phyloP scores from a whole-genome alignment of 2,888 invertebrate species.

The Orthosia cruda region DNA sequence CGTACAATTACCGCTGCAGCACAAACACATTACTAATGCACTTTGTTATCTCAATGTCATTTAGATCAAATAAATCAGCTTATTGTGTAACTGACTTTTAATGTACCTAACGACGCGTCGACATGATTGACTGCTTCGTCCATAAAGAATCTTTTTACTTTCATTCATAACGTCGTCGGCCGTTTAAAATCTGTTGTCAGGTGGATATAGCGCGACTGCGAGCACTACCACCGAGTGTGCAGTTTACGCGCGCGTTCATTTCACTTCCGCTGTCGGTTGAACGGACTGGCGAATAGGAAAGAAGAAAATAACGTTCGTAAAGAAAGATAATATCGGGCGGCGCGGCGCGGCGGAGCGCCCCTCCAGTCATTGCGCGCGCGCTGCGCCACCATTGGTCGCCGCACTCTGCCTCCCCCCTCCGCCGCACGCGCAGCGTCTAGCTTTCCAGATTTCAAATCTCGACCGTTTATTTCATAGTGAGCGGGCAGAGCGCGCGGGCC shows the following conservation, averaged over 20 bases:
- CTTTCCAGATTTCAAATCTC: slow-evolving; percentile 91
- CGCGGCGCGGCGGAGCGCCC: slow-evolving; percentile 81
- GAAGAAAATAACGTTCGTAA: slow-evolving; percentile 90
- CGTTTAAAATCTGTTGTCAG: slow-evolving; percentile 69
- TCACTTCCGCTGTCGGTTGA: slow-evolving; percentile 91
- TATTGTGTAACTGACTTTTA: slow-evolving; percentile 52
- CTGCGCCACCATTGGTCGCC: slow-evolving; percentile 81
- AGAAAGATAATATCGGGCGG: slow-evolving; percentile 89
- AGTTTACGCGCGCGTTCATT: slow-evolving; percentile 89
- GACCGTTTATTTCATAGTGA: slow-evolving; percentile 91
- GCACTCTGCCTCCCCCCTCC: slow-evolving; percentile 76
- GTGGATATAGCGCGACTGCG: slow-evolving; percentile 60
- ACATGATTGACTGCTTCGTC: slow-evolving; percentile 51
- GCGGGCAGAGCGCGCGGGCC: slow-evolving; percentile 84
- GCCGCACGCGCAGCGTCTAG: slow-evolving; percentile 90
- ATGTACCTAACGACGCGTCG: slow-evolving; percentile 40
- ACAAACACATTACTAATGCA: slow-evolving; percentile 53
- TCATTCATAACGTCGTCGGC: slow-evolving; percentile 67
- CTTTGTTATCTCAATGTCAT: slow-evolving; percentile 62
- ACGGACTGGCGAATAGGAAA: slow-evolving; percentile 88
- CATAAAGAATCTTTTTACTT: slow-evolving; percentile 62
- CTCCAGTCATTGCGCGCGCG: slow-evolving; percentile 86
- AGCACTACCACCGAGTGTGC: slow-evolving; percentile 76
- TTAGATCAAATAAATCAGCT: slow-evolving; percentile 55
- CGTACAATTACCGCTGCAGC: slow-evolving; percentile 47